phyloP scores from a whole-genome alignment of 1,140 invertebrate genomes.

The Ridgeia piscesae region DNA sequence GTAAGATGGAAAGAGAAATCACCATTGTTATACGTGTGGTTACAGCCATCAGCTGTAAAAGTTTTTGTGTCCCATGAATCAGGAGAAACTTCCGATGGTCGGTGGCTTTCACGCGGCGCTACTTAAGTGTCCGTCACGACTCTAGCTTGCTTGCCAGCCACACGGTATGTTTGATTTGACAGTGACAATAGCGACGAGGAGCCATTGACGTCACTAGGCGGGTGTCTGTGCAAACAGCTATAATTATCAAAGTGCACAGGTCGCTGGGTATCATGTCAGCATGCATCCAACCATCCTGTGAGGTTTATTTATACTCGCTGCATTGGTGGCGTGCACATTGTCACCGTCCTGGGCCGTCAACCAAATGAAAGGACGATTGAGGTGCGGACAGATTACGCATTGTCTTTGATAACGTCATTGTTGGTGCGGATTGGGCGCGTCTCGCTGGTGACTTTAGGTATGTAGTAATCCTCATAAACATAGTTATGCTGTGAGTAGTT shows the following conservation, averaged over 20 bases:
- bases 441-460: neutral
- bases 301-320: neutral
- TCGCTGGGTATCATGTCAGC: neutral
- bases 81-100: neutral
- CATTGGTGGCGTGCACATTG: neutral
- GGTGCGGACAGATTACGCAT: neutral
- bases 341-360: neutral
- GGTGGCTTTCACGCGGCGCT: neutral
- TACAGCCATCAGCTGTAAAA: neutral
- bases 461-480: neutral
- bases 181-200: neutral
- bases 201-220: neutral
- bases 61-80: neutral
- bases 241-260: constrained; percentile 3
- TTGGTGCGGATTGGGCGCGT: neutral
- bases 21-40: neutral
- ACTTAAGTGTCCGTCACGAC: neutral
- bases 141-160: neutral
- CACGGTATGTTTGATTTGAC: neutral
- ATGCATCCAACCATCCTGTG: neutral
- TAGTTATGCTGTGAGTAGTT: neutral
- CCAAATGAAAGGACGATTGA: neutral
- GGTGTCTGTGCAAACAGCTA: neutral
- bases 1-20: neutral
- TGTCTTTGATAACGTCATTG: neutral